These are phyloP conservation scores for Galendromus occidentalis DNA, from an alignment of 1,140 invertebrate species.

Conservation along the genomic window DNA sequence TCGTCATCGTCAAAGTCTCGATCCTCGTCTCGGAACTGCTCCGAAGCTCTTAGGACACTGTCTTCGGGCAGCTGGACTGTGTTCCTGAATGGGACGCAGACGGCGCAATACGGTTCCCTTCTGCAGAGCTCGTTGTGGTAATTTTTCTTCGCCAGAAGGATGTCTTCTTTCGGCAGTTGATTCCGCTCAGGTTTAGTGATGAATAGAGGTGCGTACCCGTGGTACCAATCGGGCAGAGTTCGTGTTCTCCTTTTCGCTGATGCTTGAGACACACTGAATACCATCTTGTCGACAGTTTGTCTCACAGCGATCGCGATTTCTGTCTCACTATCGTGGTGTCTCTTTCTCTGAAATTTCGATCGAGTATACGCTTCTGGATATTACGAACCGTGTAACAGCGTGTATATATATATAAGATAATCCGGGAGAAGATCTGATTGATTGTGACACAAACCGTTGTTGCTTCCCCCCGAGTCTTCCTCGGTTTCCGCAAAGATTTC, in stretches of 20 bases:
- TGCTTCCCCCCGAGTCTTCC: background rate
- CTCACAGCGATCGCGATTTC: conserved; percentile 2
- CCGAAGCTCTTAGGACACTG: background rate
- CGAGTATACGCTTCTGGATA: too few species aligned
- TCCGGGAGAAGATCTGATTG: too few species aligned
- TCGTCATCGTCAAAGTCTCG: background rate
- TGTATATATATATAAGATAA: too few species aligned
- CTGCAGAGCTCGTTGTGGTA: background rate
- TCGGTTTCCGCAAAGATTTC: background rate
- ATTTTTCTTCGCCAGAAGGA: background rate
- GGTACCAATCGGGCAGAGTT: background rate
- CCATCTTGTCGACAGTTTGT: background rate
- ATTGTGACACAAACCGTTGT: conserved; percentile 11
- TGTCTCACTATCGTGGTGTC: background rate
- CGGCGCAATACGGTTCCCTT: background rate
- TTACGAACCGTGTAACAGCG: too few species aligned
- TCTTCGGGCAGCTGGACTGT: background rate
- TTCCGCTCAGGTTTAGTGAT: background rate
- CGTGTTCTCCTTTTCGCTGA: background rate
- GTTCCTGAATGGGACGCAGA: background rate
- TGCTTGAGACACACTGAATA: background rate
- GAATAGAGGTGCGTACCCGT: background rate
- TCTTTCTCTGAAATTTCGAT: too few species aligned
- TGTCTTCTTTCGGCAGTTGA: background rate
- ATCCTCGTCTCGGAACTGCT: background rate